Percentiles rank a stretch among this genome's conserved stretches.
Evolutionary conservation across 2,888 invertebrate genomes (phyloP).

Genomic region (Drosophila rellima): DNA sequence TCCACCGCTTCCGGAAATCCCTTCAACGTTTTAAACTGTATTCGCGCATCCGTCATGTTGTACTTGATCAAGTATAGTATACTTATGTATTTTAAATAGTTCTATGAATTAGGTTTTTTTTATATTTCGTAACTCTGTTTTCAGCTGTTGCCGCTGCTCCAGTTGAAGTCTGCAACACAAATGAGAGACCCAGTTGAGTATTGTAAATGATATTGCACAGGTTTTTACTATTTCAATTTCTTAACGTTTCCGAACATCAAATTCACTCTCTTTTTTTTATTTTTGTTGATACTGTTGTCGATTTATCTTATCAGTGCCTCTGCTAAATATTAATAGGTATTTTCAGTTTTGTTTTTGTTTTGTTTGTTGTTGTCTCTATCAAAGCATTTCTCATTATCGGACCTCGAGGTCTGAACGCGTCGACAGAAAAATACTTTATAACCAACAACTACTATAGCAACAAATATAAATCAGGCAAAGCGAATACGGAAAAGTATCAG

Average conservation of each 20-base stretch:
- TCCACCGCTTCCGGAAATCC: constrained; percentile 88
- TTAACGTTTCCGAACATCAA: constrained; percentile 24
- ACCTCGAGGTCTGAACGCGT: constrained; percentile 10
- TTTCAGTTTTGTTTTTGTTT: constrained; percentile 24
- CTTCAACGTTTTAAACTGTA: constrained; percentile 81
- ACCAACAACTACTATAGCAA: constrained; percentile 7
- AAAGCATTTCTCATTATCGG: constrained; percentile 52
- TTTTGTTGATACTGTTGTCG: constrained; percentile 11
- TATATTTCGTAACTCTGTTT: background rate
- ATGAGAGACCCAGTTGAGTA: constrained; percentile 31
- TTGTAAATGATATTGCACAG: constrained; percentile 30
- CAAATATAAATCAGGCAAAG: constrained; percentile 18
- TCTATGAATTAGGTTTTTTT: background rate
- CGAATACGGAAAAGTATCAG: constrained; percentile 29
- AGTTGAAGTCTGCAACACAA: constrained; percentile 50
- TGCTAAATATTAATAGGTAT: constrained; percentile 35
- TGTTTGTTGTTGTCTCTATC: constrained; percentile 49
- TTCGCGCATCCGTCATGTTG: constrained; percentile 60
- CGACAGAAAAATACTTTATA: constrained; percentile 4
- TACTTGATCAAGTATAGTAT: constrained; percentile 1
- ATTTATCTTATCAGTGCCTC: constrained; percentile 56
- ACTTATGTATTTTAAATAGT: background rate
- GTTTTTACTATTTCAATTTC: constrained; percentile 23
- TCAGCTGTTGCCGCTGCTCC: constrained; percentile 17
- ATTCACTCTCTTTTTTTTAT: constrained; percentile 13